Evolutionary conservation across 2,888 invertebrate species (phyloP), one percentile per base, ranked within the genome.

Genomic region (Deilephila porcellus): DNA sequence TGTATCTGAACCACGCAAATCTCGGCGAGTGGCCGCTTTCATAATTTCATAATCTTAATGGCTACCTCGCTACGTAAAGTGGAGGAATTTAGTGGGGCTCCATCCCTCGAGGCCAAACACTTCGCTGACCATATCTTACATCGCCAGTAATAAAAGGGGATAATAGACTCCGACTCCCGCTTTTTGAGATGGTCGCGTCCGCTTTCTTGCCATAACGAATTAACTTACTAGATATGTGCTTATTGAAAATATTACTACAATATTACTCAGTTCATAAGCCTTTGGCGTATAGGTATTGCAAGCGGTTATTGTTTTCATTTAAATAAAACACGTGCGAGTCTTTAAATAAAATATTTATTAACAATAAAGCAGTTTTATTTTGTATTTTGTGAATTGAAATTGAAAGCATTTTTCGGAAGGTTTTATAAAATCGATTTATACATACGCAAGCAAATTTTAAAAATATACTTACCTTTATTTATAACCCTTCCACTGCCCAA

Each of bases 1-100:
- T 82, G 82, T 83, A 77, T 80, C 81, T 80, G 76, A 77, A 78
- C 82, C 82, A 86, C 88, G 89, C 89, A 90, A 92, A 92, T 92
- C 93, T 89, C 89, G 75, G 86, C 82, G 81, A 87, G 87, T 88
- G 86, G 91, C 79, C 79, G 85, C 86, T 86, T 90, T 92, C 92
- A 92, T 93, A 92, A 93, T 92, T 93, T 92, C 91, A 90, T 93
- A 93, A 92, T 91, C 91, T 91, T 91, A 92, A 92, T 89, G 86
- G 90, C 83, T 83, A 86, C 83, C 87, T 88, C 83, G 83, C 84
- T 84, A 86, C 90, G 90, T 93, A 93, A 93, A 93, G 88, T 90
- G 90, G 83, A 79, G 83, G 86, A 90, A 88, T 92, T 92, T 92
- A 92, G 89, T 89, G 87, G 83, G 88, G 85, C 85, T 82, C 80